Base-by-base conservation (phyloP, 37 sponge, comb jelly and placozoan genomes). In the Dysidea cf. avara region DNA sequence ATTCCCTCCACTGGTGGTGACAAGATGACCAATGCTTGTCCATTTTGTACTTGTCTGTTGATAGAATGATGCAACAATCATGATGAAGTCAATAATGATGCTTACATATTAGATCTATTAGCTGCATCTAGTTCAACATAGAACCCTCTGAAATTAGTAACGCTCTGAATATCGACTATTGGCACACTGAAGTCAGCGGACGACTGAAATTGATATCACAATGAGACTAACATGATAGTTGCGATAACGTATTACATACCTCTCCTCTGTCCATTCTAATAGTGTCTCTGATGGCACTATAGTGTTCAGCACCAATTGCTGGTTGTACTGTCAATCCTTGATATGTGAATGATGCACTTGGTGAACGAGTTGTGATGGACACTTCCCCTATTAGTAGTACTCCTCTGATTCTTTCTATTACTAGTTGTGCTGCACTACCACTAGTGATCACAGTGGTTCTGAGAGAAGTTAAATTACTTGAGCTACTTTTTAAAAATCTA, bases 241-340 rank as follows among this genome's bases (percentile, higher is more conserved):
- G 22, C 61, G 5, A 37, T 36, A 36, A 36, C 5, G 24, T 63
- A 29, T 9, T 37, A 63, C 13, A 63, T 29, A 31, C 38, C 65
- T 63, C 35, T 25, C 35, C 35, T 51, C 22, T 28, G 18, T 3
- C 26, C 51, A 24, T 43, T 43, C 46, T 43, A 5, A 33, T 31
- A 12, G 20, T 39, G 2, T n/a, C 37, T 12, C 55, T 63, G 33
- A 55, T 30, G 0, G 49, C 25, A 9, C 83, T 53, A 38, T 66
- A 89, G 72, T 89, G 84, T 7, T 69, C 55, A 7, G 57, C 52
- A 24, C 31, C 22, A 48, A 51, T 57, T 7, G 90, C 90, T 1
- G 81, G 81, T 20, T 75, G 54, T 11, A 89, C 53, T 17, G 74
- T 80, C 46, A 89, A 6, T 14, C 43, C 39, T 3, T 80, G 80